Evolutionary conservation across 2,797 vertebrate species (phyloP), one percentile per base, ranked within the genome.

Genomic region (Rhadinocentrus ornatus): DNA sequence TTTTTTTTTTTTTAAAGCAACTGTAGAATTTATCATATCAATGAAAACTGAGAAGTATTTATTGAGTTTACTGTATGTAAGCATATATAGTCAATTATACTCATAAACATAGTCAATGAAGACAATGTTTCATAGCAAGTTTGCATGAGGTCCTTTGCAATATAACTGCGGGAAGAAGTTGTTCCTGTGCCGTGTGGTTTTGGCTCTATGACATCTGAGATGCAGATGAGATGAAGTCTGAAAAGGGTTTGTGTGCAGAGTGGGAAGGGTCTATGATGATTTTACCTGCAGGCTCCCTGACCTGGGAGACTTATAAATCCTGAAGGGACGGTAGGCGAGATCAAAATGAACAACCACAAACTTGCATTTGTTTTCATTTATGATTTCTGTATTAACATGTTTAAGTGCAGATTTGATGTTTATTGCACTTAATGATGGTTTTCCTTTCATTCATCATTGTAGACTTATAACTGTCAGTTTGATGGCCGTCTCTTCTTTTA

Each of bases 401-500:
- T 13, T 6, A 29, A 52, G 31, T 32, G 22, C 37, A 35, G 52
- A 46, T 13, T 24, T 61, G n/a, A 56, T 70, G 22, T 61, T 66
- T 54, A 46, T 53, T 44, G 31, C 29, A 0, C 27, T 10, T 46
- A 58, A 67, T 35, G n/a, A 55, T 48, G 31, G 20, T 9, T 62
- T 61, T 3, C 34, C 13, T 9, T 57, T 8, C 53, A 50, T 55
- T 58, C 46, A 39, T 58, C 35, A 8, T 32, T 20, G 4, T 20
- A 27, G 72, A 59, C 32, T 56, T n/a, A 37, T 66, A 26, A 26
- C 29, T 34, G 16, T 24, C n/a, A 52, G 61, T 37, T 67, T 27
- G 2, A 41, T 35, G 16, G 37, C n/a, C n/a, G 10, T 37, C 8
- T 61, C 6, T 57, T 15, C 24, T 48, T 48, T 59, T 31, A 68